These are phyloP conservation scores for Caenorhabditis sp. DNA, from an alignment of 2,888 invertebrate genomes.

Conservation along the genomic window DNA sequence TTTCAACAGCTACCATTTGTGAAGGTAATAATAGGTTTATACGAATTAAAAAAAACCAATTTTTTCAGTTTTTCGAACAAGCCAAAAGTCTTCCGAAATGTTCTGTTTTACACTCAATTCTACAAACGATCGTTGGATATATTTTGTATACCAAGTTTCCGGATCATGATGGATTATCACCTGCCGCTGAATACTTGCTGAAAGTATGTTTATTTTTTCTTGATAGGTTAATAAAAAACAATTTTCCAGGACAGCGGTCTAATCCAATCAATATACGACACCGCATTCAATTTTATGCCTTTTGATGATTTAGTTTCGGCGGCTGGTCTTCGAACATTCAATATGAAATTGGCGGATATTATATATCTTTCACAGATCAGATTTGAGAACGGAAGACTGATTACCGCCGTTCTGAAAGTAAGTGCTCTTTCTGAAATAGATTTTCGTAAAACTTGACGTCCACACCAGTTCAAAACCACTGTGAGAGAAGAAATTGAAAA, in stretches of 20 bases:
- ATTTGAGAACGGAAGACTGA: neutral
- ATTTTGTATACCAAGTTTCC: slow-evolving; percentile 39
- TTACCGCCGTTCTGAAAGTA: slow-evolving; percentile 13
- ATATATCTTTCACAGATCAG: slow-evolving; percentile 12
- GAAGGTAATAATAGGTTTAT: slow-evolving; percentile 18
- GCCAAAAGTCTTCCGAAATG: slow-evolving; percentile 37
- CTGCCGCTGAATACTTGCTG: slow-evolving; percentile 44
- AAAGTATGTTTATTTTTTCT: slow-evolving; percentile 20
- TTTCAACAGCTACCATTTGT: slow-evolving; percentile 42
- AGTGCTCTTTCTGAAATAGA: neutral
- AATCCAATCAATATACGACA: slow-evolving; percentile 27
- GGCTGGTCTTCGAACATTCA: slow-evolving; percentile 36
- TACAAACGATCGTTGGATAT: slow-evolving; percentile 45
- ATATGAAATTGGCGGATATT: slow-evolving; percentile 36
- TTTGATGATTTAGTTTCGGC: slow-evolving; percentile 12
- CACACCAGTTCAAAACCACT: too few species aligned
- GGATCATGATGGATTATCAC: slow-evolving; percentile 19
- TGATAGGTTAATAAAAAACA: neutral
- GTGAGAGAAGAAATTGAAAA: too few species aligned
- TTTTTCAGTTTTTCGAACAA: slow-evolving; percentile 43
- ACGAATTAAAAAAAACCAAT: neutral
- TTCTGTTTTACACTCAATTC: slow-evolving; percentile 48
- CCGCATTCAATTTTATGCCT: slow-evolving; percentile 18
- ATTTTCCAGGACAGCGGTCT: slow-evolving; percentile 14
- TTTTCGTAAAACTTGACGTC: too few species aligned